phyloP scores from a whole-genome alignment of 2,888 invertebrate species.

The Nemapogon koenigi region DNA sequence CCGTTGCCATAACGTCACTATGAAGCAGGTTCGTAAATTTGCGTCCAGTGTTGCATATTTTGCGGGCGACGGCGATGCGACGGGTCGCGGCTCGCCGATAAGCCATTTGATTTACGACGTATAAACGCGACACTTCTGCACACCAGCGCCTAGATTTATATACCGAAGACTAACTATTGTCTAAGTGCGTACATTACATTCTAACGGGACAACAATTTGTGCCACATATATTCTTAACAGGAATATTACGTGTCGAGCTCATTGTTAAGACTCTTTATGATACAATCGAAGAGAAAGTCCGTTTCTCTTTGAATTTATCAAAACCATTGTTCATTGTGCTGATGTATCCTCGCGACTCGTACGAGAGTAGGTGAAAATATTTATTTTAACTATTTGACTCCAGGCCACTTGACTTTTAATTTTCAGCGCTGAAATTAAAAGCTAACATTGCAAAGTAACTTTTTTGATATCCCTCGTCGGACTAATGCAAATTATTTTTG shows the following conservation, averaged over 20 bases:
- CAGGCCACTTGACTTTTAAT: too few species aligned
- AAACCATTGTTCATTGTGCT: conserved; percentile 5
- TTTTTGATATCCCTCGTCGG: too few species aligned
- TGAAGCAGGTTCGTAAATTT: conserved; percentile 20
- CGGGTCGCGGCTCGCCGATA: conserved; percentile 40
- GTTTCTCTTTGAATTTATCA: conserved; percentile 7
- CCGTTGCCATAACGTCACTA: conserved; percentile 38
- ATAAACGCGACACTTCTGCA: conserved; percentile 51
- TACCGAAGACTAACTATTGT: conserved; percentile 15
- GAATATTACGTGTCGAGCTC: background rate
- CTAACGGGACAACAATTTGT: conserved; percentile 6
- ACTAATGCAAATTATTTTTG: background rate
- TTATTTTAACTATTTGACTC: too few species aligned
- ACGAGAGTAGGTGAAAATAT: too few species aligned
- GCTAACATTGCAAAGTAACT: too few species aligned
- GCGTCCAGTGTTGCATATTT: conserved; percentile 38
- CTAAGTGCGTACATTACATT: conserved; percentile 7
- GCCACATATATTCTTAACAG: conserved; percentile 5
- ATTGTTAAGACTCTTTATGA: conserved; percentile 3
- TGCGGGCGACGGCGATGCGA: conserved; percentile 26
- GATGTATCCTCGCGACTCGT: background rate
- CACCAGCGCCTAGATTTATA: conserved; percentile 37
- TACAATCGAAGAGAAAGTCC: conserved; percentile 7
- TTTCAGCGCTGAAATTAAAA: too few species aligned
- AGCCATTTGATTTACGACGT: conserved; percentile 52